Conservation (phyloP, 2,113 vertebrate species). For the Uropsilus gracilis region DNA sequence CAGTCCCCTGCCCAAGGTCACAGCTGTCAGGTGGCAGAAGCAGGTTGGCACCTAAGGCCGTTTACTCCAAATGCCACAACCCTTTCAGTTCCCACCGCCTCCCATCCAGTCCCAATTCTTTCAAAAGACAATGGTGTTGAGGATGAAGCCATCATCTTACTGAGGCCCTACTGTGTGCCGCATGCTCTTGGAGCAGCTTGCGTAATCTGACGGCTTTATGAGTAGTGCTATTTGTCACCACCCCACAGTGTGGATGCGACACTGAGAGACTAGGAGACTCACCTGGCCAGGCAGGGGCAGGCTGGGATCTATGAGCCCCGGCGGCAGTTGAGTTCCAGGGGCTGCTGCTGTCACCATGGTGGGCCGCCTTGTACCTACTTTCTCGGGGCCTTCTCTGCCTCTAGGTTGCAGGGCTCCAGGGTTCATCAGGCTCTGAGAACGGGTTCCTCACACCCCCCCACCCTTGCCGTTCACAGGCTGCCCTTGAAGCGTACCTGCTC, state of each 20-base stretch:
- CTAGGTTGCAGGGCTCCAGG: not conserved
- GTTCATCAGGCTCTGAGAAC: not conserved
- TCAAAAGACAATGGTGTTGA: not conserved
- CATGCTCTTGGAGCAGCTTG: rapidly evolving
- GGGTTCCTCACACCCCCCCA: not conserved
- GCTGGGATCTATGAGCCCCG: not conserved
- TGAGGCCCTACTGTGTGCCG: not conserved
- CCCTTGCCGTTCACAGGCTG: constrained; percentile 80
- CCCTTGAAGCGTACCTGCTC: constrained; percentile 89
- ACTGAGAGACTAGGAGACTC: not conserved
- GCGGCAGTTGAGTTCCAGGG: not conserved
- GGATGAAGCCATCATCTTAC: not conserved
- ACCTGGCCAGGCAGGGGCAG: not conserved
- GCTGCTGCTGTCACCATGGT: not conserved
- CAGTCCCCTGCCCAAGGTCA: not conserved
- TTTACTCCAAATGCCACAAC: not conserved
- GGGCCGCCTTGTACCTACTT: not conserved
- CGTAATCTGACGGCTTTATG: not conserved
- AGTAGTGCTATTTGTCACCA: not conserved
- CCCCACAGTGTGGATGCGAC: not conserved
- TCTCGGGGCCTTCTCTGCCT: not conserved
- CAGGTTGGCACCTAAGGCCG: not conserved
- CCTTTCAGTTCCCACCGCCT: not conserved
- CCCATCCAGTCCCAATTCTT: not conserved
- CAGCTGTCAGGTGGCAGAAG: not conserved